A percentile compares a stretch with the other conserved stretches of the same genome.
phyloP scores from a whole-genome alignment of 2,113 vertebrate genomes.

The Telmatochromis sp. region DNA sequence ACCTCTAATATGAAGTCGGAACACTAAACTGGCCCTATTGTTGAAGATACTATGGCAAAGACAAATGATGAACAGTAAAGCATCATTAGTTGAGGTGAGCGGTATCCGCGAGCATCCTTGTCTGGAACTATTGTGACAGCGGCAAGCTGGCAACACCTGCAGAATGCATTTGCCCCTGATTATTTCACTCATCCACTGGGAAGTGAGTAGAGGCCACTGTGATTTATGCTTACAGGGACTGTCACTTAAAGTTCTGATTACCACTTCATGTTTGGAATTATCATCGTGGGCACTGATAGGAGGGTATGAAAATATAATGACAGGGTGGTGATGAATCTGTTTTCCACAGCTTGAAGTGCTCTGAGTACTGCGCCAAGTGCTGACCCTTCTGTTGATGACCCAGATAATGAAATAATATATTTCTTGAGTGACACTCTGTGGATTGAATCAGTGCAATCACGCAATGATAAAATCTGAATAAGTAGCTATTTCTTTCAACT shows the following conservation, averaged over 20 bases:
- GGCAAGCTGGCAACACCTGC: not conserved
- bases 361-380: not conserved
- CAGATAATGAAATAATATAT: not conserved
- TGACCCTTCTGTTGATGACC: not conserved
- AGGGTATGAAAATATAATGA: not conserved
- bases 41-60: not conserved
- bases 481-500: not conserved
- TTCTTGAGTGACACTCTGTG: not conserved
- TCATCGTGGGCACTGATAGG: not conserved
- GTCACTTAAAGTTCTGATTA: not conserved
- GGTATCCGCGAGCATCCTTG: not conserved
- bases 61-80: not conserved
- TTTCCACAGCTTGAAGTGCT: not conserved
- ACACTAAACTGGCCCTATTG: not conserved
- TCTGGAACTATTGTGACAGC: not conserved
- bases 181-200: not conserved
- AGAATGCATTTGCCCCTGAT: slow-evolving; percentile 2
- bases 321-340: not conserved
- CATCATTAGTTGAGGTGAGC: slow-evolving; percentile 7
- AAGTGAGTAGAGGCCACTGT: not conserved
- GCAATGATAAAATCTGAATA: not conserved
- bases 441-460: not conserved
- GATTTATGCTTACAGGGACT: not conserved
- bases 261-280: not conserved
- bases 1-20: not conserved